phyloP scores from a whole-genome alignment of 2,113 vertebrate genomes.

The Cygnus buccinator region DNA sequence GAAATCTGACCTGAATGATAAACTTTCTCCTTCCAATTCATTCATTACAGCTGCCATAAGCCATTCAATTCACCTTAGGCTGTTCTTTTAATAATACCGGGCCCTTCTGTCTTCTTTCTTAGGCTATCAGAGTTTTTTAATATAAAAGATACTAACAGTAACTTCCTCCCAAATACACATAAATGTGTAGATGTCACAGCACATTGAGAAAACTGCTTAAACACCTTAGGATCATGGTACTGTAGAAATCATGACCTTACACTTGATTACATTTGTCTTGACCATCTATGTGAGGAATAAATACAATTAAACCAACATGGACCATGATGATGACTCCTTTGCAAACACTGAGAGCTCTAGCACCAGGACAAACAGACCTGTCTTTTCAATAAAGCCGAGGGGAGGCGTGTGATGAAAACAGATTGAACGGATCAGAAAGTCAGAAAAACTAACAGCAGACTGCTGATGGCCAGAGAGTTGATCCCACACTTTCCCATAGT shows the following conservation, averaged over 20 bases:
- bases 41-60: neutral
- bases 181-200: neutral
- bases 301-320: neutral
- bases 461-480: neutral
- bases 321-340: neutral
- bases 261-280: neutral
- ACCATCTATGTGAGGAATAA: neutral
- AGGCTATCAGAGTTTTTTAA: neutral
- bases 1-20: neutral
- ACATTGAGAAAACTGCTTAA: neutral
- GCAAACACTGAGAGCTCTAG: neutral
- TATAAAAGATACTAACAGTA: neutral
- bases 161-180: fast-evolving
- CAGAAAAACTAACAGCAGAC: neutral
- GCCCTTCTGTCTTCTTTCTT: neutral
- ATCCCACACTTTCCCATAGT: neutral
- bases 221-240: neutral
- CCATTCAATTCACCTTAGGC: neutral
- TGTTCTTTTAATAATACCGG: neutral
- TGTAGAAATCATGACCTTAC: neutral
- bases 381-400: neutral
- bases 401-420: neutral
- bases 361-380: neutral
- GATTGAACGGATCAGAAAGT: neutral
- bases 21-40: neutral